These are phyloP conservation scores for Bilobella aurantiaca DNA, from an alignment of 1,140 invertebrate genomes.

Conservation along the genomic window DNA sequence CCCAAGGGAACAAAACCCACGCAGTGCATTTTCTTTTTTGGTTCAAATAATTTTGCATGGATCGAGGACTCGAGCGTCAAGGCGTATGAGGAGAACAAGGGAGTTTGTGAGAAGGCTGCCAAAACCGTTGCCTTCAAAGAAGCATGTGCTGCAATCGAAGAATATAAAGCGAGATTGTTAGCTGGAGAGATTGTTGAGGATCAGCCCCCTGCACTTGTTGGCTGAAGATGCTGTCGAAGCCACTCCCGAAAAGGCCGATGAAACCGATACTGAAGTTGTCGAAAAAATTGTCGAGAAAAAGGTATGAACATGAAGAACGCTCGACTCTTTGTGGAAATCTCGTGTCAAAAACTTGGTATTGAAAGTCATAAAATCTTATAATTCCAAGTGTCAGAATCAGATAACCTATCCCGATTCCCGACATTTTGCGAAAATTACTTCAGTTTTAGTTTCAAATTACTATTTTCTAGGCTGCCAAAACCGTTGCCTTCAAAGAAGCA, in stretches of 20 bases:
- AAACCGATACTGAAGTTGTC: slow-evolving; percentile 20
- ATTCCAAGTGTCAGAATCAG: too few relatives aligned
- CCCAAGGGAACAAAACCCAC: slow-evolving; percentile 40
- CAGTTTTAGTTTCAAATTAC: too few relatives aligned
- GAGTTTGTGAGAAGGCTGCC: slow-evolving; percentile 62
- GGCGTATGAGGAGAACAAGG: slow-evolving; percentile 69
- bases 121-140: slow-evolving; percentile 72
- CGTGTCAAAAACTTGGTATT: too few relatives aligned
- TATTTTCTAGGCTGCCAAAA: slow-evolving; percentile 69
- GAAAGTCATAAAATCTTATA: too few relatives aligned
- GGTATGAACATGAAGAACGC: too few relatives aligned
- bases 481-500: slow-evolving; percentile 69
- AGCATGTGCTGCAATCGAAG: slow-evolving; percentile 74
- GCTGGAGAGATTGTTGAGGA: not conserved
- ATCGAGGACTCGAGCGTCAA: slow-evolving; percentile 76
- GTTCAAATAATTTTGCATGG: slow-evolving; percentile 86
- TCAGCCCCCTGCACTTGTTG: not conserved
- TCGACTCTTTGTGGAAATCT: too few relatives aligned
- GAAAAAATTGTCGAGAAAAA: too few relatives aligned
- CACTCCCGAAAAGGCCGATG: slow-evolving; percentile 26
- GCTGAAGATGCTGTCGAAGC: not conserved
- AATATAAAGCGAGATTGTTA: slow-evolving; percentile 43
- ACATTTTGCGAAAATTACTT: too few relatives aligned
- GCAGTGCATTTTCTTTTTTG: slow-evolving; percentile 88
- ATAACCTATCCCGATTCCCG: too few relatives aligned